Evolutionary conservation across 2,888 invertebrate species (phyloP).

Genomic region (Athetis lepigone): DNA sequence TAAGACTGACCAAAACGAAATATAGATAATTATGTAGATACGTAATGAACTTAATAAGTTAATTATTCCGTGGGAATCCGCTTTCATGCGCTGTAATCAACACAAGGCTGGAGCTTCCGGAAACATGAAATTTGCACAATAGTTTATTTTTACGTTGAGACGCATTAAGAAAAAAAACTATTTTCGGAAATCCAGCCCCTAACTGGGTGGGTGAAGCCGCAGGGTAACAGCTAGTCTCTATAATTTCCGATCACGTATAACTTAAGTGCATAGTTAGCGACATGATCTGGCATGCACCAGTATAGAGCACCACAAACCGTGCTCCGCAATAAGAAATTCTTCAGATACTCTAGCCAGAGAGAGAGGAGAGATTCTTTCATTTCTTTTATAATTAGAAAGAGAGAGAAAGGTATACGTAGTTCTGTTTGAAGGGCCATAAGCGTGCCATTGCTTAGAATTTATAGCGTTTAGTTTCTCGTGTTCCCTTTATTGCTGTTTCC

Average conservation of each 20-base stretch:
- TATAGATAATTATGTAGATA: too few species aligned
- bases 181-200: too few species aligned
- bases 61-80: too few species aligned
- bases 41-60: too few species aligned
- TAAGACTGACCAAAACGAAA: too few species aligned
- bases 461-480: conserved; percentile 32
- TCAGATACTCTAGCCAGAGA: conserved; percentile 19
- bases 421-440: conserved; percentile 29
- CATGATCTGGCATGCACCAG: conserved; percentile 14
- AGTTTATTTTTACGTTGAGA: too few species aligned
- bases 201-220: too few species aligned
- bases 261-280: conserved; percentile 5
- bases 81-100: too few species aligned
- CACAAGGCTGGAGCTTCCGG: too few species aligned
- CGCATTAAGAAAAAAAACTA: too few species aligned
- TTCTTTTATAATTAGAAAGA: conserved; percentile 3
- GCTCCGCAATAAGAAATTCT: conserved; percentile 45
- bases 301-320: conserved; percentile 17
- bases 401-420: conserved; percentile 5
- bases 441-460: conserved; percentile 43
- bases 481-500: conserved; percentile 36
- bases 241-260: background rate
- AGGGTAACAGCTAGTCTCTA: too few species aligned
- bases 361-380: conserved; percentile 21
- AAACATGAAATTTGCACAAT: too few species aligned